A percentile compares a stretch with the other conserved stretches of the same genome.
Evolutionary conservation across 1,140 invertebrate species (phyloP).

Genomic region (Saccostrea cuccullata): DNA sequence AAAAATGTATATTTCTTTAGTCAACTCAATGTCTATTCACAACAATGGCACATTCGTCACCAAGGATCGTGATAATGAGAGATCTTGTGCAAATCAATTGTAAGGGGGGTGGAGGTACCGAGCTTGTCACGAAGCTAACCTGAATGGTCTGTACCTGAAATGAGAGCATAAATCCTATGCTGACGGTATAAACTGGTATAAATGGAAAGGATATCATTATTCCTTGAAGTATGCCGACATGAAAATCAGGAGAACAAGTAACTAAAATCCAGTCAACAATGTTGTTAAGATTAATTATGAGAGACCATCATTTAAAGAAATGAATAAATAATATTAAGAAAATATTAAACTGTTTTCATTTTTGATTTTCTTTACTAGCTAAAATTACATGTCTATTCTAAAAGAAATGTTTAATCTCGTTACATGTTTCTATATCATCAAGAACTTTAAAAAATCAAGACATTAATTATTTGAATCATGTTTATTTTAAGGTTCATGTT

Average conservation of each 20-base stretch:
- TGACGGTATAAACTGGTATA: background rate
- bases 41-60: background rate
- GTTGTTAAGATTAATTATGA: no score
- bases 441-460: no score
- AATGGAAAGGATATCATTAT: constrained; percentile 18
- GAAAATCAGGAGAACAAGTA: background rate
- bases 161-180: background rate
- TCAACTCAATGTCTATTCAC: background rate
- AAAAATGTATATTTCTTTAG: background rate
- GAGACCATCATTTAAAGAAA: no score
- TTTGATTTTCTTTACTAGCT: no score
- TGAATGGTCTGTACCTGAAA: constrained; percentile 32
- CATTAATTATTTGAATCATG: no score
- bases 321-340: no score
- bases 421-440: no score
- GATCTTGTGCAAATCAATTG: background rate
- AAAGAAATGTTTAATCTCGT: no score
- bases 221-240: constrained; percentile 14
- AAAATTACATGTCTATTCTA: no score
- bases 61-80: background rate
- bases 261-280: background rate
- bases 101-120: constrained; percentile 29
- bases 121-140: background rate
- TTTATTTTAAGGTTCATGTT: no score
- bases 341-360: no score